Evolutionary conservation across 2,888 invertebrate genomes (phyloP).

Genomic region (Frankliniella fusca): DNA sequence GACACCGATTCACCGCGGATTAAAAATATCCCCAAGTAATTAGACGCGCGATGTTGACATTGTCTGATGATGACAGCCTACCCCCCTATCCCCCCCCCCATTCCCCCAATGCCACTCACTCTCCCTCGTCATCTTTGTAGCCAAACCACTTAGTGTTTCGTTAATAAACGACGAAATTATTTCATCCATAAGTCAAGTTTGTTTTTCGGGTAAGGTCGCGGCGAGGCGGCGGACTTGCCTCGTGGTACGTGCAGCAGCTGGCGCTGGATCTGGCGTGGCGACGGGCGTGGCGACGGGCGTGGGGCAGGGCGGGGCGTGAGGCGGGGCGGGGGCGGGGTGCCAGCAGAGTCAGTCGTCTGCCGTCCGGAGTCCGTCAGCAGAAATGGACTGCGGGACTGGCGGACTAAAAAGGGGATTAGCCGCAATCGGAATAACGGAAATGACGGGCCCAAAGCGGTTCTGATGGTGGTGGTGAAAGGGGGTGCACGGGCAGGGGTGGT

Average conservation of each 20-base stretch:
- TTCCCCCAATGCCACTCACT: background rate
- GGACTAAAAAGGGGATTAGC: no score
- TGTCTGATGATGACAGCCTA: background rate
- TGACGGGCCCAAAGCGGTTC: no score
- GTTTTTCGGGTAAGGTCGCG: background rate
- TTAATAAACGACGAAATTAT: no score
- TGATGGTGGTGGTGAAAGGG: no score
- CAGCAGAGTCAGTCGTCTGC: no score
- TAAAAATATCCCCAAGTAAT: conserved; percentile 13
- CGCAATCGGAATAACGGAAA: no score
- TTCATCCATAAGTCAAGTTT: no score
- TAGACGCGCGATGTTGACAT: background rate
- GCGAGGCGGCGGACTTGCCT: background rate
- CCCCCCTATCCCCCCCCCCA: background rate
- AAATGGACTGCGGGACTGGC: no score
- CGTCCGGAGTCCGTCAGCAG: no score
- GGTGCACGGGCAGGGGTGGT: no score
- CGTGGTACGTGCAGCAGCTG: background rate
- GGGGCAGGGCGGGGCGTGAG: background rate
- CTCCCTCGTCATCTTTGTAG: background rate
- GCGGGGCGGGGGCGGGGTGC: background rate
- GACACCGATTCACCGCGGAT: conserved; percentile 15
- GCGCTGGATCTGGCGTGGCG: background rate
- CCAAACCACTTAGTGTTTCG: no score
- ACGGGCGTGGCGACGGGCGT: background rate